A percentile compares a stretch with the other conserved stretches of the same genome.
These are phyloP conservation scores for Sus cebifrons DNA, from an alignment of 2,797 vertebrate genomes.

Conservation along the genomic window DNA sequence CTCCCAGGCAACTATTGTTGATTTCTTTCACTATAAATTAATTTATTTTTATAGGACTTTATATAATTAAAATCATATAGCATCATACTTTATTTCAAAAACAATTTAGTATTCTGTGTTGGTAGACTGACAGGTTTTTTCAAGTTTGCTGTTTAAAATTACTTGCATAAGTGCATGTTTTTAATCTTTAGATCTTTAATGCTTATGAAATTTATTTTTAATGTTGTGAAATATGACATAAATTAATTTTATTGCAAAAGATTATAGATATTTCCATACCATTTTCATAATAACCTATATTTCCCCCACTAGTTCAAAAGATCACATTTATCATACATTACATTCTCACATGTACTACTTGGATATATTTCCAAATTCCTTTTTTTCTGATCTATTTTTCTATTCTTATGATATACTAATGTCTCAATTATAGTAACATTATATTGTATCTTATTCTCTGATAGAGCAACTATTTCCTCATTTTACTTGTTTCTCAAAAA, in stretches of 20 bases:
- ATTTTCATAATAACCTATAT: background rate
- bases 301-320: background rate
- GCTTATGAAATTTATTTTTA: background rate
- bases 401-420: background rate
- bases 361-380: background rate
- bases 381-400: background rate
- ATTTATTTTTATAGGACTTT: background rate
- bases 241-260: background rate
- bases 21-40: constrained; percentile 18
- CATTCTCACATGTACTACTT: background rate
- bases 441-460: constrained; percentile 11
- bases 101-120: background rate
- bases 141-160: background rate
- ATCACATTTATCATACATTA: background rate
- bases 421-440: background rate
- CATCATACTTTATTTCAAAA: background rate
- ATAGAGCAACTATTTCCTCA: background rate
- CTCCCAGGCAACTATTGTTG: background rate
- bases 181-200: background rate
- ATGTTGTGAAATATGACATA: background rate
- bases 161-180: background rate
- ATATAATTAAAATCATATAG: background rate
- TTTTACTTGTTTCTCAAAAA: background rate
- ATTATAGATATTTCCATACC: background rate
- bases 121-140: background rate